A percentile compares a stretch with the other conserved stretches of the same genome.
Evolutionary conservation across 2,113 vertebrate species (phyloP).

Genomic region (Cyphomyrus discorhynchus): DNA sequence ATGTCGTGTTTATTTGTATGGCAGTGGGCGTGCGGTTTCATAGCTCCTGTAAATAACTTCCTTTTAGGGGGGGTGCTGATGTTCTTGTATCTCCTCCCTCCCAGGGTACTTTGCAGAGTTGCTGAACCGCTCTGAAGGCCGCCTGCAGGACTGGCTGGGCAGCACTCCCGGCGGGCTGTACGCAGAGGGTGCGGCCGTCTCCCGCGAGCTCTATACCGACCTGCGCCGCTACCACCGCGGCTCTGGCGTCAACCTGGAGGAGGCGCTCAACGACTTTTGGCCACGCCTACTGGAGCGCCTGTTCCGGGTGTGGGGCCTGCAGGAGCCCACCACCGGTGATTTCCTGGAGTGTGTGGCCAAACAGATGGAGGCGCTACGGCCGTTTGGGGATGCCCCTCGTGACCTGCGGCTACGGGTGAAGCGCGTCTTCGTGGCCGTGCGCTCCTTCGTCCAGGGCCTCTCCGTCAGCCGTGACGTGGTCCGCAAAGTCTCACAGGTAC

Average conservation of each 20-base stretch:
- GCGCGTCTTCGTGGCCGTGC: conserved; percentile 74
- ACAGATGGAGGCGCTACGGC: conserved; percentile 76
- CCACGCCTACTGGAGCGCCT: conserved; percentile 75
- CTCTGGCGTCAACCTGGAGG: conserved; percentile 79
- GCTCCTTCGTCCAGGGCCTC: conserved; percentile 80
- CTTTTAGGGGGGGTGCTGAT: background rate
- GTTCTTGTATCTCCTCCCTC: background rate
- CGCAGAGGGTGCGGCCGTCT: conserved; percentile 66
- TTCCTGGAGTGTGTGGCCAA: conserved; percentile 87
- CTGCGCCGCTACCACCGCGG: conserved; percentile 81
- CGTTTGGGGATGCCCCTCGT: conserved; percentile 76
- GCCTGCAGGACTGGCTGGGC: conserved; percentile 69
- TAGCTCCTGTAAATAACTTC: background rate
- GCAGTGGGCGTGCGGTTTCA: background rate
- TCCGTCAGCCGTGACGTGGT: conserved; percentile 74
- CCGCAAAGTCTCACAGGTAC: conserved; percentile 84
- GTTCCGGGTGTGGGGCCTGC: conserved; percentile 66
- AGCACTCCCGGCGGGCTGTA: conserved; percentile 68
- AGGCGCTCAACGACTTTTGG: conserved; percentile 86
- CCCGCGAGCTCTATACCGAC: conserved; percentile 74
- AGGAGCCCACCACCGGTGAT: conserved; percentile 70
- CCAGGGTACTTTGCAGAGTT: conserved; percentile 82
- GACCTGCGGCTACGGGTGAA: conserved; percentile 77
- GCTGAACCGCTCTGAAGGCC: conserved; percentile 73
- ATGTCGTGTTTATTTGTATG: background rate